Conservation (phyloP, 2,888 invertebrate genomes). For the Dicyrtoma fusca region DNA sequence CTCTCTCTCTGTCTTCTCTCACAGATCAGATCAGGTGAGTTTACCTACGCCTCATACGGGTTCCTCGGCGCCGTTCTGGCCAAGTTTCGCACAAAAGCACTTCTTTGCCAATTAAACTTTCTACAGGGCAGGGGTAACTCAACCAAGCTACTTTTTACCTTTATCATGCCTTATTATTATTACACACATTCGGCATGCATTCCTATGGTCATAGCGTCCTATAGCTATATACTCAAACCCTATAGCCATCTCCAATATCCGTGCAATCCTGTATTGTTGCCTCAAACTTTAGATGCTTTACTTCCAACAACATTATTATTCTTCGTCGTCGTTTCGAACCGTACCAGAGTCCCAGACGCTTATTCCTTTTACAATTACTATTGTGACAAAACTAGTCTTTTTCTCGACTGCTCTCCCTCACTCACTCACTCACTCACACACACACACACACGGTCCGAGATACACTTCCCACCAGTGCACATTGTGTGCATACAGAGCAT, state of each 20-base stretch:
- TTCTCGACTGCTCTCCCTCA: no score
- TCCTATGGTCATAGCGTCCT: background rate
- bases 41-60: slow-evolving; percentile 31
- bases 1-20: slow-evolving; percentile 12
- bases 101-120: slow-evolving; percentile 54
- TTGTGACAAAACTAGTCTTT: slow-evolving; percentile 22
- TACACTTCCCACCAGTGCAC: no score
- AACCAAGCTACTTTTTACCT: slow-evolving; percentile 40
- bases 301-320: background rate
- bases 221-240: slow-evolving; percentile 1
- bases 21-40: slow-evolving; percentile 37
- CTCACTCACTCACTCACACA: no score
- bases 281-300: background rate
- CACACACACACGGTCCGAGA: no score
- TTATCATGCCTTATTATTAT: no score
- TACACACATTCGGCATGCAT: no score
- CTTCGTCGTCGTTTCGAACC: background rate
- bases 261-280: background rate
- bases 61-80: slow-evolving; percentile 55
- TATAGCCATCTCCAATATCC: background rate
- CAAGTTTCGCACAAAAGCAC: slow-evolving; percentile 54
- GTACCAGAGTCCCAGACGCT: slow-evolving; percentile 12
- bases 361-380: slow-evolving; percentile 21
- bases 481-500: no score
- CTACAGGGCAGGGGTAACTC: slow-evolving; percentile 17